Evolutionary conservation across 2,797 vertebrate genomes (phyloP).

Genomic region (Hypotaenidia okinawae): DNA sequence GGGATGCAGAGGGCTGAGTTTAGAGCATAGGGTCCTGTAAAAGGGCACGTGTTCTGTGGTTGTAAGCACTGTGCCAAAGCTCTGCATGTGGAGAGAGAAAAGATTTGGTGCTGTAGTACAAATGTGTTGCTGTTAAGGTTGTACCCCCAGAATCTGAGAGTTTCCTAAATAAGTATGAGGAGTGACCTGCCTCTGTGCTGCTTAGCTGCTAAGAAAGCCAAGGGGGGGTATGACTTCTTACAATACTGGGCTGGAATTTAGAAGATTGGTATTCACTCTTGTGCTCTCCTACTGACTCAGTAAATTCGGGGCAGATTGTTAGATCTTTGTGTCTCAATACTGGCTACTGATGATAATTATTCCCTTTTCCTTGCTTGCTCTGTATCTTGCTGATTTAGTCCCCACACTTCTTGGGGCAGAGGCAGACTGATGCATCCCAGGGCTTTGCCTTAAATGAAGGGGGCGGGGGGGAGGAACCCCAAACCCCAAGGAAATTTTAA

Average conservation of each 20-base stretch:
- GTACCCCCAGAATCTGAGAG: not conserved
- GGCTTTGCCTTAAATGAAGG: not conserved
- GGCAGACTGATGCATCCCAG: not conserved
- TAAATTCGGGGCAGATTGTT: not conserved
- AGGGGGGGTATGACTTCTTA: not conserved
- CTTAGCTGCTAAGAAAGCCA: not conserved
- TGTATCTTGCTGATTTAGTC: not conserved
- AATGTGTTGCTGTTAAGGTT: rapidly evolving
- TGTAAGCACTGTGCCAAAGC: not conserved
- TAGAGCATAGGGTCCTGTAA: not conserved
- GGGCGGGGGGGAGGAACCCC: too few species aligned
- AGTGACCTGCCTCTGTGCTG: not conserved
- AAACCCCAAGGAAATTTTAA: not conserved
- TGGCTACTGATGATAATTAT: not conserved
- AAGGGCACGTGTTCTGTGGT: not conserved
- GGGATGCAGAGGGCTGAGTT: not conserved
- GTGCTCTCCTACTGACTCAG: not conserved
- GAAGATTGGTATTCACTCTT: not conserved
- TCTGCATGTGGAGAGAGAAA: not conserved
- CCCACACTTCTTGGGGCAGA: not conserved
- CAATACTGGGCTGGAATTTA: not conserved
- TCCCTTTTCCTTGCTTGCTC: not conserved
- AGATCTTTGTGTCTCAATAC: not conserved
- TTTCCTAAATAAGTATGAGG: not conserved
- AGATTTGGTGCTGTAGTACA: not conserved